phyloP scores from a whole-genome alignment of 1,140 invertebrate genomes.

The Zaprionus gabonicus region DNA sequence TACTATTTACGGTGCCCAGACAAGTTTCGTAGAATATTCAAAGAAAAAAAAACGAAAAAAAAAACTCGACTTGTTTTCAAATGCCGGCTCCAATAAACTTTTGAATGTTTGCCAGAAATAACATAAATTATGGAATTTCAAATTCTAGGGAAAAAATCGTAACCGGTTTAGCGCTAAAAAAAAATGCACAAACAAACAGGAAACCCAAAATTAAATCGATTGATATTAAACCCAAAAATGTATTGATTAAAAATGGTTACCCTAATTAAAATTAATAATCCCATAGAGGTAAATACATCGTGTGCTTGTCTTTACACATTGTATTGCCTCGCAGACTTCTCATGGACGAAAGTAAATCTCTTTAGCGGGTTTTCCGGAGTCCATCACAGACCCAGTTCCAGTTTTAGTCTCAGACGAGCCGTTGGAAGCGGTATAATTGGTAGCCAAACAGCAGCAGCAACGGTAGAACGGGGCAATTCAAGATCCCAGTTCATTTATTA shows the following conservation, averaged over 20 bases:
- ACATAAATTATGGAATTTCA: conserved; percentile 71
- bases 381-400: conserved; percentile 1
- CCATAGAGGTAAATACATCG: not conserved
- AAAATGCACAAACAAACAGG: conserved; percentile 69
- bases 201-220: conserved; percentile 31
- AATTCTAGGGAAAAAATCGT: conserved; percentile 16
- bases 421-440: conserved; percentile 4
- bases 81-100: conserved; percentile 54
- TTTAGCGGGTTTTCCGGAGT: not conserved
- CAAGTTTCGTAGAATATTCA: conserved; percentile 18
- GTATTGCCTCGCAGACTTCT: not conserved
- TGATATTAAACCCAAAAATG: conserved; percentile 5
- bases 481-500: conserved; percentile 11
- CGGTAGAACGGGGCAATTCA: conserved; percentile 7
- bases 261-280: not conserved
- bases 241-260: not conserved
- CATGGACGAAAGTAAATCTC: not conserved
- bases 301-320: not conserved
- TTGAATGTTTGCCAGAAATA: conserved; percentile 63
- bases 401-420: not conserved
- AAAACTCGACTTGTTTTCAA: conserved; percentile 42
- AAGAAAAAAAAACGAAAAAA: conserved; percentile 9
- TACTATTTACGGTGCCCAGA: not conserved
- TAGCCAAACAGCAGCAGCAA: conserved; percentile 14
- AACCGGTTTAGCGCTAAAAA: conserved; percentile 59